A percentile compares a stretch with the other conserved stretches of the same genome.
These are phyloP conservation scores for Antheraea yamamai DNA, from an alignment of 2,888 invertebrate species.

Conservation along the genomic window DNA sequence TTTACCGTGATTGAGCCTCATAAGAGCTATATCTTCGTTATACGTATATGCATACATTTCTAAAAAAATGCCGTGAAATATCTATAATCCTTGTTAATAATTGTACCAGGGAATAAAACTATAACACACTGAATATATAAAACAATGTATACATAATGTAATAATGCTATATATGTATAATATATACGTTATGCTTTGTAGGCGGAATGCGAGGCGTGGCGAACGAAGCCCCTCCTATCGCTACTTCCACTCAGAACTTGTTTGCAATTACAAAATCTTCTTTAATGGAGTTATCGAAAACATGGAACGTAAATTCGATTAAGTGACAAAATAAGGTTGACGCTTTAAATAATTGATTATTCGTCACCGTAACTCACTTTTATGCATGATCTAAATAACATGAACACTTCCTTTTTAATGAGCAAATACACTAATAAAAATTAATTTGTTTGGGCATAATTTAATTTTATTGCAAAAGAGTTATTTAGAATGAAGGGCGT, in stretches of 20 bases:
- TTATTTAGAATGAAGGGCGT: neutral
- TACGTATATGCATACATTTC: neutral
- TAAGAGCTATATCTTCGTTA: too few relatives aligned
- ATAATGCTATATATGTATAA: neutral
- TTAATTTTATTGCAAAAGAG: neutral
- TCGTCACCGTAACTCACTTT: neutral
- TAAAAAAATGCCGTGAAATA: neutral
- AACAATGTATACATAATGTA: constrained; percentile 11
- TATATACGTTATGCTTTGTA: constrained; percentile 24
- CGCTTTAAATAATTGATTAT: neutral
- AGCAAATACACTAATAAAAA: neutral
- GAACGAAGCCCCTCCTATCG: constrained; percentile 49
- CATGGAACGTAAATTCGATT: constrained; percentile 7
- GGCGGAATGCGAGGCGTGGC: constrained; percentile 64
- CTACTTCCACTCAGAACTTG: constrained; percentile 54
- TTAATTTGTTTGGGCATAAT: neutral
- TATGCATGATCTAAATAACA: neutral
- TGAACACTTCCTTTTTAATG: neutral
- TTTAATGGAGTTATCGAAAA: constrained; percentile 27
- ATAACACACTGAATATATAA: constrained; percentile 6
- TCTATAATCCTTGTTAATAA: neutral
- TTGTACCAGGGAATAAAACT: neutral
- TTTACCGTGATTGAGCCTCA: too few relatives aligned
- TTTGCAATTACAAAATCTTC: constrained; percentile 47
- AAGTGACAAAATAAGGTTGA: neutral